These are phyloP conservation scores for Diceros bicornis DNA, from an alignment of 2,797 vertebrate species.

Conservation along the genomic window DNA sequence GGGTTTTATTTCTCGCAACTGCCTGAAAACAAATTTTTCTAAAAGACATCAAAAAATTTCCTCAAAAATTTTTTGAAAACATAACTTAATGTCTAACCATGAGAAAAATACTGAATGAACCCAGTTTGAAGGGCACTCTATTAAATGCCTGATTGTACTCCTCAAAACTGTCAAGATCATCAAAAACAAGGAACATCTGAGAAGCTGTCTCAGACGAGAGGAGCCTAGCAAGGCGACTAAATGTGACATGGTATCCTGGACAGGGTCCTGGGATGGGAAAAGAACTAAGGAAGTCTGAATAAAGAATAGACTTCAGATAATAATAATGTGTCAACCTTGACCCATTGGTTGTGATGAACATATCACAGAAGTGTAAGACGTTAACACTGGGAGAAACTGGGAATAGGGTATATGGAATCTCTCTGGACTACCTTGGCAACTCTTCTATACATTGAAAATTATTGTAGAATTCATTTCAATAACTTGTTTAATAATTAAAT, in stretches of 20 bases:
- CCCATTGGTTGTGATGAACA: accelerated
- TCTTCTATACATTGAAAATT: not conserved
- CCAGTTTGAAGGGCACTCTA: not conserved
- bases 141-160: too few relatives aligned
- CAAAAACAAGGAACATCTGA: too few relatives aligned
- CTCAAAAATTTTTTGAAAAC: not conserved
- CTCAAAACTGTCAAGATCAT: too few relatives aligned
- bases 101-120: not conserved
- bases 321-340: not conserved
- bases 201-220: too few relatives aligned
- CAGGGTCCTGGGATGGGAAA: too few relatives aligned
- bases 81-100: not conserved
- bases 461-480: not conserved
- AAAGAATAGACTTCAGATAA: not conserved
- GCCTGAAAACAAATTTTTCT: not conserved
- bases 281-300: not conserved
- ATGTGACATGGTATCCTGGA: not conserved
- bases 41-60: not conserved
- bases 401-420: accelerated
- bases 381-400: accelerated
- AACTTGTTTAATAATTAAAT: not conserved
- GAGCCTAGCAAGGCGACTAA: too few relatives aligned
- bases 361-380: accelerated
- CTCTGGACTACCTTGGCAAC: not conserved
- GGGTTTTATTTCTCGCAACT: not conserved